Evolutionary conservation across 2,888 invertebrate species (phyloP).

Genomic region (Heliconius aoede): DNA sequence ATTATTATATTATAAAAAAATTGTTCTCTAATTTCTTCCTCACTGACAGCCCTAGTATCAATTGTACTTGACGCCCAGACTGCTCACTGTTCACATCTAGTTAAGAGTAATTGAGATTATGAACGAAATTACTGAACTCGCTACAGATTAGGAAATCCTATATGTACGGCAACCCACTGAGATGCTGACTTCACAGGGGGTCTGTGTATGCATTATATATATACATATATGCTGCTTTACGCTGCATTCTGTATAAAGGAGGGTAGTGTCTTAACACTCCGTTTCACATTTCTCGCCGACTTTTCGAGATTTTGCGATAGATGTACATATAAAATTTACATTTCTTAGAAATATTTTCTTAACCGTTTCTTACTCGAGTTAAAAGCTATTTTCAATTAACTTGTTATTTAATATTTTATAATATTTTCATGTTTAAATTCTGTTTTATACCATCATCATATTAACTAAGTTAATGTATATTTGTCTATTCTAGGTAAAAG

Average conservation of each 20-base stretch:
- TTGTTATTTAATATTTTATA: no score
- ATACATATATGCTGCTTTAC: not conserved
- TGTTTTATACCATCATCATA: no score
- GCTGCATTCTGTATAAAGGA: not conserved
- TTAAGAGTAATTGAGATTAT: slow-evolving; percentile 43
- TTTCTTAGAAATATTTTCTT: no score
- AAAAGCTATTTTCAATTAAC: no score
- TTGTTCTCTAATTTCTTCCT: not conserved
- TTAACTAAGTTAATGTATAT: no score
- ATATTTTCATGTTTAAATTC: no score
- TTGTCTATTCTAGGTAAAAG: no score
- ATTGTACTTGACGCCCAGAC: slow-evolving; percentile 38
- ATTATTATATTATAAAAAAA: not conserved
- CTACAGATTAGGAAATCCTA: slow-evolving; percentile 48
- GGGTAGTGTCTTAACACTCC: not conserved
- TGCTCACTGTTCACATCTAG: slow-evolving; percentile 35
- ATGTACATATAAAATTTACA: no score
- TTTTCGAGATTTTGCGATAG: not conserved
- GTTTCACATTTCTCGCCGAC: not conserved
- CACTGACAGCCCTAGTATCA: slow-evolving; percentile 33
- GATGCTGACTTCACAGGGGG: slow-evolving; percentile 29
- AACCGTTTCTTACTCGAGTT: no score
- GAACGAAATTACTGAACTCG: slow-evolving; percentile 38
- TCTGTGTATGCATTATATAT: not conserved
- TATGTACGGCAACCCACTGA: slow-evolving; percentile 30